A percentile compares a stretch with the other conserved stretches of the same genome.
These are phyloP conservation scores for Colaptes auratus DNA, from an alignment of 2,113 vertebrate species.

Conservation along the genomic window DNA sequence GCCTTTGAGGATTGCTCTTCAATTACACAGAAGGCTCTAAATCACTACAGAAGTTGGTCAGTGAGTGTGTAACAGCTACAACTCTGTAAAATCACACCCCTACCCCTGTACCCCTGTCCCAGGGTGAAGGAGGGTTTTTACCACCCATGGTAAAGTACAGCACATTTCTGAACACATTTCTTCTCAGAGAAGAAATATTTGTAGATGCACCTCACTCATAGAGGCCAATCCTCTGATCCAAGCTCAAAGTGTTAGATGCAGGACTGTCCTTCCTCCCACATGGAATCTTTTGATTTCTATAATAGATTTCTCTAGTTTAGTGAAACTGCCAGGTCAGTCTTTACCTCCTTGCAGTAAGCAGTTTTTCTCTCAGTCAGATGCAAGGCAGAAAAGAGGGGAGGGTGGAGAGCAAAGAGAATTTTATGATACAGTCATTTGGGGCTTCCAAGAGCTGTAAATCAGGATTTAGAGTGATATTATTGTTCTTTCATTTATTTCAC, in stretches of 20 bases:
- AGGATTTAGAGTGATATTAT: conserved; percentile 39
- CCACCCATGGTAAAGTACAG: neutral
- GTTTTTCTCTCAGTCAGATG: neutral
- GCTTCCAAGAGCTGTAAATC: conserved; percentile 35
- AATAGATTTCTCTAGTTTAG: neutral
- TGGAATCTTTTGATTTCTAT: neutral
- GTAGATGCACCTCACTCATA: neutral
- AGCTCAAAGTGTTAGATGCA: neutral
- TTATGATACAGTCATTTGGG: neutral
- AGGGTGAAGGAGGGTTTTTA: neutral
- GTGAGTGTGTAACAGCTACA: neutral
- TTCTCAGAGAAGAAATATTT: neutral
- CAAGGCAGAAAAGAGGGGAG: neutral
- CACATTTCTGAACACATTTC: neutral
- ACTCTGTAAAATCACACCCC: neutral
- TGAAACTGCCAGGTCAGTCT: neutral
- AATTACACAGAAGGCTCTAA: neutral
- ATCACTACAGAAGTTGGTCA: neutral
- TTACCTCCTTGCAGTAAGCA: neutral
- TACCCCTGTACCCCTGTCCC: neutral
- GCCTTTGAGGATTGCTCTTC: neutral
- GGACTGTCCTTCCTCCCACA: neutral
- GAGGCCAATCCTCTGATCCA: neutral
- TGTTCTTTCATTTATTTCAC: conserved; percentile 67
- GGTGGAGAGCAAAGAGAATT: neutral